Percentiles rank a stretch among this genome's conserved stretches.
These are phyloP conservation scores for Xanthia togata DNA, from an alignment of 2,888 invertebrate genomes.

Conservation along the genomic window DNA sequence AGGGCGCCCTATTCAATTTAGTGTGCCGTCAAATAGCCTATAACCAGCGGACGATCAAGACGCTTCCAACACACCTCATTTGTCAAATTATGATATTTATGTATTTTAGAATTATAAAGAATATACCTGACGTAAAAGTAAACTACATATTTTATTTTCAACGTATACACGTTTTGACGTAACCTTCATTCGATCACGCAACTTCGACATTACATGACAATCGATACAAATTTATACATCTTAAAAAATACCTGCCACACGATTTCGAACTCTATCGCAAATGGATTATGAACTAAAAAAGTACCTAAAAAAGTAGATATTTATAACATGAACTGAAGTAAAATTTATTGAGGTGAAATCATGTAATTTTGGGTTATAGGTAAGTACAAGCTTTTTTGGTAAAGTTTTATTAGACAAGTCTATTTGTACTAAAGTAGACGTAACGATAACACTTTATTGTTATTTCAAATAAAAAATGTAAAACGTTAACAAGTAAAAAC, in stretches of 20 bases:
- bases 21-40: too few species aligned
- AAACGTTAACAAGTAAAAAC: not conserved
- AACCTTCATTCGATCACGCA: slow-evolving; percentile 65
- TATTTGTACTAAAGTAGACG: slow-evolving; percentile 14
- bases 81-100: too few species aligned
- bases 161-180: slow-evolving; percentile 40
- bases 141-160: slow-evolving; percentile 31
- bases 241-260: slow-evolving; percentile 41
- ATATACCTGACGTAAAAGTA: not conserved
- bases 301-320: not conserved
- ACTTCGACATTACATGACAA: slow-evolving; percentile 64
- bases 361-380: slow-evolving; percentile 37
- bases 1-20: too few species aligned
- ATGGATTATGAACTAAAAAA: slow-evolving; percentile 6
- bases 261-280: slow-evolving; percentile 39
- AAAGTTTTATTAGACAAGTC: slow-evolving; percentile 1
- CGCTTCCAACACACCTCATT: too few species aligned
- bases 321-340: not conserved
- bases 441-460: not conserved
- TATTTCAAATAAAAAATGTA: not conserved
- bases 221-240: slow-evolving; percentile 59
- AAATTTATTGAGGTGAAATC: slow-evolving; percentile 28
- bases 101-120: not conserved
- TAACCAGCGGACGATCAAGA: too few species aligned
- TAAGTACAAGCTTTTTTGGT: slow-evolving; percentile 19